Evolutionary conservation across 2,113 vertebrate species (phyloP), one percentile per base, ranked within the genome.

Genomic region (Gobiocypris rarus): DNA sequence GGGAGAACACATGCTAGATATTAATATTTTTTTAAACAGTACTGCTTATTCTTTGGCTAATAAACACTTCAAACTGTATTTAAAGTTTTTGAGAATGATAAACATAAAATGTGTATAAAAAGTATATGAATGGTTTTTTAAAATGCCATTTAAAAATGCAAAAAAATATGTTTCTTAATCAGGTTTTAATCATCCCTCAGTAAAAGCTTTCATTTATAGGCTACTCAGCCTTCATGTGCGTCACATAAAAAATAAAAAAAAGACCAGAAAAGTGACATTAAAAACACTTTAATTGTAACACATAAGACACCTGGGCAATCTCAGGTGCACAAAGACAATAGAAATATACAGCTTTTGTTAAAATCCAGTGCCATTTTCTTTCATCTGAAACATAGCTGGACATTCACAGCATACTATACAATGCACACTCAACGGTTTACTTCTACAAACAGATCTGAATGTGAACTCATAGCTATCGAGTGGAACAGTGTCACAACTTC

Each of bases 201-300:
- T 41, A 38, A 38, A 69, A 1, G 34, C 22, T 69, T 19, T 41
- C 0, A 41, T 69, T 10, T 38, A 67, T 67, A 9, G 7, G 28
- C 28, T 65, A 50, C 11, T 73, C 5, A 14, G 34, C 9, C 9
- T 22, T 71, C 38, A 71, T 45, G 4, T n/a, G 19, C n/a, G 11
- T 73, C 22, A 73, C 11, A 48, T 48, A 31, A 31, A 31, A n/a
- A n/a, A n/a, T 34, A 15, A 56, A 26, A 73, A 34, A 63, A 41
- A 15, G 41, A 65, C 45, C 26, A 75, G 14, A 45, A 58, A 45
- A 63, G n/a, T 78, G 69, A 87, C 86, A 86, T 93, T 92, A 90
- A 93, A 94, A 95, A 93, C 91, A 93, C 91, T 89, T 95, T 96
- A 92, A 92, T 96, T 89, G 80, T 89, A 89, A 94, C 94, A 93